These are phyloP conservation scores for Tachuris rubrigastra DNA, from an alignment of 2,113 vertebrate species.

Conservation along the genomic window DNA sequence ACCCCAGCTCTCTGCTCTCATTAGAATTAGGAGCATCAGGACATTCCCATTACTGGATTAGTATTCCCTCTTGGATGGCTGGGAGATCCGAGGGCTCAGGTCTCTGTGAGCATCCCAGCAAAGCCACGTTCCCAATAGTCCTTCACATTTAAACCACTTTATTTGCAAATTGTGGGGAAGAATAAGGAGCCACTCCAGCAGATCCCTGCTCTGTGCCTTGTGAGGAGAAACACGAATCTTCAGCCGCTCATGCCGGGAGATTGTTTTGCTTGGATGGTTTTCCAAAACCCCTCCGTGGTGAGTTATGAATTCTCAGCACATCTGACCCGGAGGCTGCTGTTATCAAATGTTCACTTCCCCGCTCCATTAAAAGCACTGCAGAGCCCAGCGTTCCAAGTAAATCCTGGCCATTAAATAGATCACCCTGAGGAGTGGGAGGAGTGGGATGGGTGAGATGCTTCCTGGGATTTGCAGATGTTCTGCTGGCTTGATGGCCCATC, in stretches of 20 bases:
- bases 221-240: background rate
- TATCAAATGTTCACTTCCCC: constrained; percentile 39
- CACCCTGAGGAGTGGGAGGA: background rate
- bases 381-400: constrained; percentile 16
- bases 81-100: background rate
- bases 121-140: background rate
- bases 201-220: background rate
- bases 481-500: constrained; percentile 2
- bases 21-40: background rate
- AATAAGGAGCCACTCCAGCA: background rate
- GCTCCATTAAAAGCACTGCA: constrained; percentile 43
- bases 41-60: background rate
- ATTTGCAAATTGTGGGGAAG: constrained; percentile 22
- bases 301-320: constrained; percentile 52
- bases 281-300: background rate
- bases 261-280: constrained; percentile 39
- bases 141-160: background rate
- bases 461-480: background rate
- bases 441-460: background rate
- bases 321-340: constrained; percentile 48
- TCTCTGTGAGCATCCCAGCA: background rate
- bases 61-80: background rate
- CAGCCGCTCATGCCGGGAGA: background rate
- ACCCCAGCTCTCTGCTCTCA: background rate
- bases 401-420: constrained; percentile 19